These are phyloP conservation scores for Pantherophis guttatus DNA, from an alignment of 2,113 vertebrate species.

Conservation along the genomic window DNA sequence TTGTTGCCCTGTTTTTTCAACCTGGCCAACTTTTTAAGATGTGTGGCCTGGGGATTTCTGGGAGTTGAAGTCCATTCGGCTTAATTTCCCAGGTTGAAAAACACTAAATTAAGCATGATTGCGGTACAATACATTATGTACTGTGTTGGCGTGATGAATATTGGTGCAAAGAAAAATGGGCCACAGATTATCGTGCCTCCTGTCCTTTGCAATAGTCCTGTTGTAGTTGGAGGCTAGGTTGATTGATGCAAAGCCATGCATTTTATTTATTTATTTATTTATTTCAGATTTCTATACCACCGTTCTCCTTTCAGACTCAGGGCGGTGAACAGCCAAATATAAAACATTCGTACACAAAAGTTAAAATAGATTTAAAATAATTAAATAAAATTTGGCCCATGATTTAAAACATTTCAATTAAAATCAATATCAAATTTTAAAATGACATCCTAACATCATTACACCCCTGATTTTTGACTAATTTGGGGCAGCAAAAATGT, in stretches of 20 bases:
- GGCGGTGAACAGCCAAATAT: too few relatives aligned
- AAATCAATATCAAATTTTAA: too few relatives aligned
- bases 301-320: too few relatives aligned
- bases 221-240: background rate
- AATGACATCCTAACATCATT: background rate
- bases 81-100: background rate
- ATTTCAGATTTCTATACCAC: too few relatives aligned
- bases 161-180: background rate
- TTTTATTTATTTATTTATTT: too few relatives aligned
- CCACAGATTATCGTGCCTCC: background rate
- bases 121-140: background rate
- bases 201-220: background rate
- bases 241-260: background rate
- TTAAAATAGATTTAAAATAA: too few relatives aligned
- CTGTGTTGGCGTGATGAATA: background rate
- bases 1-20: background rate
- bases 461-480: background rate
- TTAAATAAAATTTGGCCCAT: too few relatives aligned
- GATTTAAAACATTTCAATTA: too few relatives aligned
- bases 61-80: background rate
- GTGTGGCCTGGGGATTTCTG: background rate
- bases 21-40: background rate
- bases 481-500: background rate
- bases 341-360: too few relatives aligned
- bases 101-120: background rate